phyloP scores from a whole-genome alignment of 2,797 vertebrate species.

The Alexandromys oeconomus region DNA sequence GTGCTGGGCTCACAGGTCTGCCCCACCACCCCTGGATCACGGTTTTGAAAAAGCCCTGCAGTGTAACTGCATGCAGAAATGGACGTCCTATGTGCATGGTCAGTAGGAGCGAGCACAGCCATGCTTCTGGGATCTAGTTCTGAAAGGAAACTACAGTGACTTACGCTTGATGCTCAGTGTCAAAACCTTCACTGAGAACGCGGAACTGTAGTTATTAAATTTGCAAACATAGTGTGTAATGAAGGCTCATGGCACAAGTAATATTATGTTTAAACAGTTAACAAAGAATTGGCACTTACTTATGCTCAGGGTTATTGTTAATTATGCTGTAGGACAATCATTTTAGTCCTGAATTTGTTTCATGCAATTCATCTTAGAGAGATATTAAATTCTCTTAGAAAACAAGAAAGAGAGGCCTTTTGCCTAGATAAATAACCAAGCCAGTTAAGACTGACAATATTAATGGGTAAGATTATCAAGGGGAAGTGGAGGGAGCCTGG shows the following conservation, averaged over 20 bases:
- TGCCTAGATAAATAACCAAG: background rate
- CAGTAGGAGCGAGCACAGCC: background rate
- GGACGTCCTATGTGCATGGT: rapidly evolving
- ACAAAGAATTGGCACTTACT: background rate
- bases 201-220: background rate
- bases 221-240: background rate
- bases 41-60: background rate
- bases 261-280: background rate
- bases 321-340: rapidly evolving
- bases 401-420: background rate
- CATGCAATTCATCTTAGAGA: background rate
- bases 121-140: background rate
- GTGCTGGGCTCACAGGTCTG: background rate
- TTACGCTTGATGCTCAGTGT: background rate
- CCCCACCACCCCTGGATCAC: too few relatives aligned
- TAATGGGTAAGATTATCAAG: background rate
- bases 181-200: background rate
- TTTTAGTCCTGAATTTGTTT: background rate
- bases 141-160: background rate
- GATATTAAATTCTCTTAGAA: conserved; percentile 29
- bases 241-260: background rate
- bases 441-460: background rate
- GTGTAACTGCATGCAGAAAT: background rate
- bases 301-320: background rate
- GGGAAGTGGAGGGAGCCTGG: background rate